Conservation (phyloP, 2,888 invertebrate genomes). For the Aphelenchoides bicaudatus region DNA sequence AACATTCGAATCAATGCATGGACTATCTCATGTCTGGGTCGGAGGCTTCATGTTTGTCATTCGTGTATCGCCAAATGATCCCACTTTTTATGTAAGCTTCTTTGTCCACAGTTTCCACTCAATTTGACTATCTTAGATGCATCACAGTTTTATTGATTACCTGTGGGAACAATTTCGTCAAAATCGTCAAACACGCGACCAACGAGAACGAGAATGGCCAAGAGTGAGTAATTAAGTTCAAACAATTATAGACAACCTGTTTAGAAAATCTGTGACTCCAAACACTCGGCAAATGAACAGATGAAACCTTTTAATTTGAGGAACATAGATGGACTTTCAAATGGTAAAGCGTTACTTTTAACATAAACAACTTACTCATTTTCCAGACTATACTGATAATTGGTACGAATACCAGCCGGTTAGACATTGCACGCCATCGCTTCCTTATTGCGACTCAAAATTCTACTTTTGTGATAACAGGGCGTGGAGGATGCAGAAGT, state of each 20-base stretch:
- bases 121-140: conserved; percentile 51
- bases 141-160: conserved; percentile 57
- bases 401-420: conserved; percentile 58
- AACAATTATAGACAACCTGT: conserved; percentile 14
- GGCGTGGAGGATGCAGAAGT: conserved; percentile 47
- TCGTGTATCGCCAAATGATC: conserved; percentile 45
- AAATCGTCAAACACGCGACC: conserved; percentile 47
- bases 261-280: conserved; percentile 51
- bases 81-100: conserved; percentile 25
- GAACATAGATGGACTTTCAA: conserved; percentile 55
- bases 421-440: conserved; percentile 43
- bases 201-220: conserved; percentile 53
- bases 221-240: conserved; percentile 23
- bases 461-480: conserved; percentile 51
- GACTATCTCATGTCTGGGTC: conserved; percentile 58
- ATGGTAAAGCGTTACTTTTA: conserved; percentile 55
- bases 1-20: conserved; percentile 59
- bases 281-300: conserved; percentile 48
- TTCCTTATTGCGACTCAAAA: conserved; percentile 45
- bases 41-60: conserved; percentile 61
- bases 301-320: conserved; percentile 57
- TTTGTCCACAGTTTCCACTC: neutral
- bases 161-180: conserved; percentile 59
- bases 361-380: neutral
- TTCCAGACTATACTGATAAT: too few species aligned